A percentile compares a stretch with the other conserved stretches of the same genome.
These are phyloP conservation scores for Drosophila nasuta DNA, from an alignment of 1,140 invertebrate genomes.

Conservation along the genomic window DNA sequence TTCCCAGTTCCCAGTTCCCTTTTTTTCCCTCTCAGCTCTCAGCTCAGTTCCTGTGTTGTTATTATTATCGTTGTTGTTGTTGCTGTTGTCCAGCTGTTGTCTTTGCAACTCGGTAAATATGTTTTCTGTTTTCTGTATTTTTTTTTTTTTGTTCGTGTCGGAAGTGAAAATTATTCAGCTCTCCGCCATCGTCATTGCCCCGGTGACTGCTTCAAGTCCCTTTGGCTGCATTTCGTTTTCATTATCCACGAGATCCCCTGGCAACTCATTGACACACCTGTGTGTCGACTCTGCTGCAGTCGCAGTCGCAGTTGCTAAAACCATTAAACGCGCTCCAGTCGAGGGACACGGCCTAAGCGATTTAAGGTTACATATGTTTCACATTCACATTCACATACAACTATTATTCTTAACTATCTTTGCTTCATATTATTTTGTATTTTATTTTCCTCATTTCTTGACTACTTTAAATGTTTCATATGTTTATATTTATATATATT, in stretches of 20 bases:
- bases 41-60: slow-evolving; percentile 3
- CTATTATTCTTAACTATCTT: not conserved
- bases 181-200: slow-evolving; percentile 59
- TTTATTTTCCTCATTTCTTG: too few relatives aligned
- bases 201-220: slow-evolving; percentile 62
- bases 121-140: not conserved
- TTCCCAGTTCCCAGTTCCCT: slow-evolving; percentile 28
- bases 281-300: slow-evolving; percentile 29
- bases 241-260: slow-evolving; percentile 66
- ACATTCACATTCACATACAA: not conserved
- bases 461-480: too few relatives aligned
- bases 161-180: slow-evolving; percentile 78
- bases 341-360: slow-evolving; percentile 6
- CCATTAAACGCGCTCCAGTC: slow-evolving; percentile 37
- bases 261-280: slow-evolving; percentile 79
- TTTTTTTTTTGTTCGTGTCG: slow-evolving; percentile 57
- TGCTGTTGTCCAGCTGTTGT: slow-evolving; percentile 64
- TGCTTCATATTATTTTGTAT: not conserved
- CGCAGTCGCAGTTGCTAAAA: slow-evolving; percentile 24
- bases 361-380: slow-evolving; percentile 15
- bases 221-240: slow-evolving; percentile 78
- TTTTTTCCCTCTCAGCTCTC: slow-evolving; percentile 34
- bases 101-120: slow-evolving; percentile 3
- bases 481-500: too few relatives aligned
- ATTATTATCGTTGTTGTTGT: slow-evolving; percentile 36